A percentile compares a stretch with the other conserved stretches of the same genome.
Evolutionary conservation across 2,113 vertebrate genomes (phyloP).

Genomic region (Atractosteus spatula): DNA sequence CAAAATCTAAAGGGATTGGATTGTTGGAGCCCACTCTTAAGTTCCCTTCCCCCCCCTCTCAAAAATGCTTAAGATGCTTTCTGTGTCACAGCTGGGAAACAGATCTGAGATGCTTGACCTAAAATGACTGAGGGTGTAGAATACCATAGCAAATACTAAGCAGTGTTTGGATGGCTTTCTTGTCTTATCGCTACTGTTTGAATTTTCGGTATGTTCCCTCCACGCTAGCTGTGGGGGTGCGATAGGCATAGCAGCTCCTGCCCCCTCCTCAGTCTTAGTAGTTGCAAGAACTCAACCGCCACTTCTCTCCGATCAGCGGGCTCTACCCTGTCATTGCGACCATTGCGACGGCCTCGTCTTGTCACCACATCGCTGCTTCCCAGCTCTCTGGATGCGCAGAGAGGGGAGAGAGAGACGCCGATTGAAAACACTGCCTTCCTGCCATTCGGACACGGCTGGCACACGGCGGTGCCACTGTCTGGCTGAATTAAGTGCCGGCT

Average conservation of each 20-base stretch:
- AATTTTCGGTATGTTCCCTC: too few species aligned
- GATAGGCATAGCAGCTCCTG: too few species aligned
- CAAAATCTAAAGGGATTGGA: conserved; percentile 5
- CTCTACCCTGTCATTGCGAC: too few species aligned
- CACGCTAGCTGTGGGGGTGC: too few species aligned
- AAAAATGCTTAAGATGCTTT: neutral
- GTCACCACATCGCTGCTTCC: too few species aligned
- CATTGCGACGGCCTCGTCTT: too few species aligned
- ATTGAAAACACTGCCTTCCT: neutral
- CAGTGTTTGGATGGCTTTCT: too few species aligned
- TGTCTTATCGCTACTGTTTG: too few species aligned
- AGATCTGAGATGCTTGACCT: neutral
- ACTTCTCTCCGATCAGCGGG: too few species aligned
- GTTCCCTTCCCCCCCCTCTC: neutral
- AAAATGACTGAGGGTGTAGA: neutral
- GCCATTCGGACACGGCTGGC: neutral
- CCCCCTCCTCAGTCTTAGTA: too few species aligned
- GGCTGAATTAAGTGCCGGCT: conserved; percentile 23
- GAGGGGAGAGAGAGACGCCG: neutral
- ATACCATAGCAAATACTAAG: too few species aligned
- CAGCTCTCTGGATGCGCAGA: neutral
- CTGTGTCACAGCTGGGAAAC: neutral
- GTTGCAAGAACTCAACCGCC: too few species aligned
- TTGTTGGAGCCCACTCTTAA: neutral
- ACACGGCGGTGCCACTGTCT: conserved; percentile 18